These are phyloP conservation scores for Setipinna tenuifilis DNA, from an alignment of 2,797 vertebrate genomes.

Conservation along the genomic window DNA sequence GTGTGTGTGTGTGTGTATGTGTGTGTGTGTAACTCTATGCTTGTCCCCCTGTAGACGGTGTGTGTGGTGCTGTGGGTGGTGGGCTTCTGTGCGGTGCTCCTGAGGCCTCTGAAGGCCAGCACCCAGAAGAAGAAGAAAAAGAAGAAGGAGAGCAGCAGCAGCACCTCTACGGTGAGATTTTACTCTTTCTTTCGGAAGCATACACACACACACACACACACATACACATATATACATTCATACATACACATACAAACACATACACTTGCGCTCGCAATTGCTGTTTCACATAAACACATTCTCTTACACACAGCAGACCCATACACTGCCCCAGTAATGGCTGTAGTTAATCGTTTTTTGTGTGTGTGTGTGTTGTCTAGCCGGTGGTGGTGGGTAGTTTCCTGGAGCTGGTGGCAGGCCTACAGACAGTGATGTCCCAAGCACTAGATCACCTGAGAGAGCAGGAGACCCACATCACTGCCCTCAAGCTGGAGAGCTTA, in stretches of 20 bases:
- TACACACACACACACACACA: neutral
- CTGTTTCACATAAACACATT: no score
- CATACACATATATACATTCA: neutral
- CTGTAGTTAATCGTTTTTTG: neutral
- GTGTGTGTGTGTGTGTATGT: slow-evolving; percentile 79
- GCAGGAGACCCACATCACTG: slow-evolving; percentile 83
- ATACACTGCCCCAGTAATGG: no score
- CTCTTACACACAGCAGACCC: neutral
- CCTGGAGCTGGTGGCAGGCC: slow-evolving; percentile 83
- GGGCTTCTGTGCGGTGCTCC: slow-evolving; percentile 79
- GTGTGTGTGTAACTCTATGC: neutral
- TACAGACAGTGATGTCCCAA: slow-evolving; percentile 86
- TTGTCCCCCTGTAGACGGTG: neutral
- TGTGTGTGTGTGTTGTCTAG: slow-evolving; percentile 64
- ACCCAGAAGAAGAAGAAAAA: slow-evolving; percentile 99
- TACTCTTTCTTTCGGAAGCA: no score
- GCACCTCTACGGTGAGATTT: slow-evolving; percentile 76
- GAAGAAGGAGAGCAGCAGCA: slow-evolving; percentile 89
- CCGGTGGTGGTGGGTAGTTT: slow-evolving; percentile 88
- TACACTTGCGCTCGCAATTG: neutral
- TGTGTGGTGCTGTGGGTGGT: slow-evolving; percentile 85
- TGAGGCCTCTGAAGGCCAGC: slow-evolving; percentile 91
- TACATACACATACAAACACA: neutral
- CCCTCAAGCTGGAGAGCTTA: slow-evolving; percentile 87
- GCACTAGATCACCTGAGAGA: slow-evolving; percentile 86